Evolutionary conservation across 2,113 vertebrate species (phyloP).

Genomic region (Riparia riparia): DNA sequence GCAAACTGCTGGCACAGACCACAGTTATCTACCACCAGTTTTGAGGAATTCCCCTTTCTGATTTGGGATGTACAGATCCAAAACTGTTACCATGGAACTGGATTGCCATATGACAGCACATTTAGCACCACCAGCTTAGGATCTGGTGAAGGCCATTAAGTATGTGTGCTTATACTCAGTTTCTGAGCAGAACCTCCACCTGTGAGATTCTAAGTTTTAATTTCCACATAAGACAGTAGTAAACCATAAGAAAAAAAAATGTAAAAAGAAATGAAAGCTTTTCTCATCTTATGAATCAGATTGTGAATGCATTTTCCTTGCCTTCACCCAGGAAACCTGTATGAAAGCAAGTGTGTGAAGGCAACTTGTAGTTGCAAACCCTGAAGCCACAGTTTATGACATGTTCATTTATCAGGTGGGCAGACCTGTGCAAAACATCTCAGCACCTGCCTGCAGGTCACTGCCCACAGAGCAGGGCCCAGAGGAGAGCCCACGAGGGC

Average conservation of each 20-base stretch:
- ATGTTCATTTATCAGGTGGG: background rate
- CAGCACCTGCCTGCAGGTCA: background rate
- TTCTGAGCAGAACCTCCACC: background rate
- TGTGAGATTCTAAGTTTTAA: background rate
- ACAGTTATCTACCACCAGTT: background rate
- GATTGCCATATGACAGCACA: rapidly evolving
- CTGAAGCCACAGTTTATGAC: background rate
- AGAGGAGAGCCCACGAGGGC: background rate
- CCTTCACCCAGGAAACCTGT: background rate
- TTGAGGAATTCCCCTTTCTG: background rate
- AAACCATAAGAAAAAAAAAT: background rate
- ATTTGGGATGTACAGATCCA: background rate
- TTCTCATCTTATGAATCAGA: background rate
- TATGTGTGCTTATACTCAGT: background rate
- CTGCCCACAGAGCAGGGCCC: background rate
- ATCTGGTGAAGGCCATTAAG: background rate
- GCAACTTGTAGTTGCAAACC: background rate
- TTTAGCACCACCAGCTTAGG: background rate
- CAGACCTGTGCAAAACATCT: background rate
- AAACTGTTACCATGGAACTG: background rate
- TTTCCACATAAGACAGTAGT: background rate
- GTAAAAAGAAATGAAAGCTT: background rate
- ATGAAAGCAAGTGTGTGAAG: background rate
- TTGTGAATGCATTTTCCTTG: background rate
- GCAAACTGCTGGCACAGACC: background rate